Evolutionary conservation across 2,113 vertebrate genomes (phyloP).

Genomic region (Macaca nemestrina): DNA sequence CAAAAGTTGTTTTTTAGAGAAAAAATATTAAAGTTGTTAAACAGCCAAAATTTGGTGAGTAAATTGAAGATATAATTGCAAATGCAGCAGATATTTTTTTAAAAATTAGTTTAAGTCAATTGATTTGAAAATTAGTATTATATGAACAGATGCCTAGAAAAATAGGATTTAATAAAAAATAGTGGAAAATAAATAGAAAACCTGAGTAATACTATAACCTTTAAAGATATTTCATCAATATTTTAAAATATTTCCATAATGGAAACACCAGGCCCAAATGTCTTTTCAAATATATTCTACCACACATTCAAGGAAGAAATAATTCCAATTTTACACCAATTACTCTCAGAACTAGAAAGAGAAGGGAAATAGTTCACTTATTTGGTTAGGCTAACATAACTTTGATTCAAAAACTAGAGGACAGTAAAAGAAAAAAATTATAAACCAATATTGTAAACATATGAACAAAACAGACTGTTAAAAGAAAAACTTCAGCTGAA

Average conservation of each 20-base stretch:
- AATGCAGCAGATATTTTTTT: background rate
- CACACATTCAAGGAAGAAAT: background rate
- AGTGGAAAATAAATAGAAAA: background rate
- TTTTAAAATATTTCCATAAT: constrained; percentile 23
- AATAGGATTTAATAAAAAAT: background rate
- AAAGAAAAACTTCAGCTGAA: no score
- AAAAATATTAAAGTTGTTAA: background rate
- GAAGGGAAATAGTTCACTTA: background rate
- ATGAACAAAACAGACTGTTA: background rate
- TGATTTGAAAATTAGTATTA: background rate
- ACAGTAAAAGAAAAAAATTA: background rate
- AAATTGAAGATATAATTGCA: background rate
- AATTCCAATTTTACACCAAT: background rate
- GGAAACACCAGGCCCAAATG: background rate
- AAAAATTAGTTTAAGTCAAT: background rate
- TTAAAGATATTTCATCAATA: background rate
- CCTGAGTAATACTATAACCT: background rate
- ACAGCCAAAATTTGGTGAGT: background rate
- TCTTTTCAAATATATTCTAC: background rate
- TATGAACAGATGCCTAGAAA: background rate
- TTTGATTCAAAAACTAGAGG: background rate
- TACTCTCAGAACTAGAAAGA: background rate
- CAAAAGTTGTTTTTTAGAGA: background rate
- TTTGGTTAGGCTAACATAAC: background rate
- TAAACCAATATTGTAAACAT: background rate